Base-by-base conservation (phyloP, 2,113 vertebrate species). In the Heterotis niloticus region DNA sequence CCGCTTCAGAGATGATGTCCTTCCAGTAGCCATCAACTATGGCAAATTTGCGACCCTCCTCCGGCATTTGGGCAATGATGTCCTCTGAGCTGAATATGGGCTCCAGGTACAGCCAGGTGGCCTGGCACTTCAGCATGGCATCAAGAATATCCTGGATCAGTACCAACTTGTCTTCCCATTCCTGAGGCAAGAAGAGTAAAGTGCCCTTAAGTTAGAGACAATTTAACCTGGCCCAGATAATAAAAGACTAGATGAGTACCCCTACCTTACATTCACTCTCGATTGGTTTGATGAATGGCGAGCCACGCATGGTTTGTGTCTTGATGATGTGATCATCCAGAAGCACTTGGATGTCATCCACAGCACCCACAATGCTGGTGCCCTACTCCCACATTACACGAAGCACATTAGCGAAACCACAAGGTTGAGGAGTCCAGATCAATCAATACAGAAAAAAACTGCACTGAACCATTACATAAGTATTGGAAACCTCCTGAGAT, bases 81-180 rank as follows among this genome's bases (percentile, higher is more conserved):
- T 98, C 96, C 84, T 94, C 93, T 0, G 96, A 97, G 88, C 95
- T 97, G 88, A 98, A 98, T 88, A 98, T 98, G 14, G 96, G 94
- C 78, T 98, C 95, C 24, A 98, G 90, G 87, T 98, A 96, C 10
- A 98, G 86, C 96, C 96, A 98, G 0, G 94, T 95, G 29, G 89
- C 85, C 86, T 98, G 96, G 81, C 96, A 97, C 82, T 91, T 93
- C 81, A 96, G 83, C 93, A 95, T 94, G 72, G 86, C 88, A 81
- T 98, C 95, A 80, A 98, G 69, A 83, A 94, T 95, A 44, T 94
- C 94, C 88, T 98, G 96, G 86, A 96, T 90, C 14, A 85, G 85
- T 78, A 91, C 20, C 12, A 98, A 85, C 81, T 94, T 96, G 62
- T 94, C 90, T 87, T 93, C 94, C 97, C 96, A 97, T 82, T 90